A percentile compares a stretch with the other conserved stretches of the same genome.
These are phyloP conservation scores for Takifugu flavidus DNA, from an alignment of 2,113 vertebrate genomes.

Conservation along the genomic window DNA sequence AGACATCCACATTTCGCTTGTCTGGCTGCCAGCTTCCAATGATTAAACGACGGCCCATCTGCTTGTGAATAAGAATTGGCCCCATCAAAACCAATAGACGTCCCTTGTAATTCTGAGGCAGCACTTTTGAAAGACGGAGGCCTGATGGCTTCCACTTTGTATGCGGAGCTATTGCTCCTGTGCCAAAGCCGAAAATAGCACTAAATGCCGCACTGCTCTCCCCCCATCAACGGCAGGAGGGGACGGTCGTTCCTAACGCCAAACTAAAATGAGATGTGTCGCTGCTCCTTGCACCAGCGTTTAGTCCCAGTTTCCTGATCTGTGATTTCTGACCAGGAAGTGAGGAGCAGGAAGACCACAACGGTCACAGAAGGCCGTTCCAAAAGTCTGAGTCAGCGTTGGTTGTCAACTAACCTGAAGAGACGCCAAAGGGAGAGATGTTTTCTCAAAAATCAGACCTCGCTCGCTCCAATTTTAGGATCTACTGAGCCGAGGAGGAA, in stretches of 20 bases:
- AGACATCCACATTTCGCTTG: conserved; percentile 23
- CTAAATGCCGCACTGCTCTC: conserved; percentile 35
- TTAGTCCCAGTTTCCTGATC: conserved; percentile 4
- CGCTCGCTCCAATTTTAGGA: conserved; percentile 12
- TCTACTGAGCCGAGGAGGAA: neutral
- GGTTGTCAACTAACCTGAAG: conserved; percentile 17
- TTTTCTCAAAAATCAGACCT: conserved; percentile 4
- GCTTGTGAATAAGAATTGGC: conserved; percentile 36
- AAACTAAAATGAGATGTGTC: conserved; percentile 43
- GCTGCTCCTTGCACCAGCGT: conserved; percentile 1
- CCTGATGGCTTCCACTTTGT: conserved; percentile 49
- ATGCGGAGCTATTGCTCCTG: conserved; percentile 48
- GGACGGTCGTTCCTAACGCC: conserved; percentile 17
- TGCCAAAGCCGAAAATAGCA: conserved; percentile 63
- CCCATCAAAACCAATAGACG: conserved; percentile 38
- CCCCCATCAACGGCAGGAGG: conserved; percentile 26
- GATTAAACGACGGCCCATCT: conserved; percentile 35
- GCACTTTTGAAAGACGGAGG: conserved; percentile 38
- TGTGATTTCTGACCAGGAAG: conserved; percentile 27
- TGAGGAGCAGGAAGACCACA: conserved; percentile 3
- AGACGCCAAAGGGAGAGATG: conserved; percentile 11
- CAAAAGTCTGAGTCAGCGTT: conserved; percentile 11
- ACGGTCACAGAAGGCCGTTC: neutral
- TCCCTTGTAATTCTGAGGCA: conserved; percentile 41
- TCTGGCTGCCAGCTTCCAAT: conserved; percentile 28